Evolutionary conservation across 1,140 invertebrate species (phyloP).

Genomic region (Euwallacea fornicatus): DNA sequence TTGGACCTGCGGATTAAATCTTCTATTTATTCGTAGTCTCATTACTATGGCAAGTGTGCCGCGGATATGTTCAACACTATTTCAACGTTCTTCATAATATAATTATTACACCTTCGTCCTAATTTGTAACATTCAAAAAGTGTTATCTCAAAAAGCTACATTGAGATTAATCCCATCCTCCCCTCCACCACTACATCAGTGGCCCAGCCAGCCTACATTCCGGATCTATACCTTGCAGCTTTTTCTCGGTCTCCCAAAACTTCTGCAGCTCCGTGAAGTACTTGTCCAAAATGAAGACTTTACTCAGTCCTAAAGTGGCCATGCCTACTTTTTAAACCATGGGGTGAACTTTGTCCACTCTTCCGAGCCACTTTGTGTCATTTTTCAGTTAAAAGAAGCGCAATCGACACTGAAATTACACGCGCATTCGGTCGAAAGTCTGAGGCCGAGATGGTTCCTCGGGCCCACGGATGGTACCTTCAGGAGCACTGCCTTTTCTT

Average conservation of each 20-base stretch:
- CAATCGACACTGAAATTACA: slow-evolving; percentile 17
- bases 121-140: too few species aligned
- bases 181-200: slow-evolving; percentile 10
- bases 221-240: slow-evolving; percentile 79
- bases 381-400: slow-evolving; percentile 9
- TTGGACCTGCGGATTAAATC: not conserved
- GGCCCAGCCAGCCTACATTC: slow-evolving; percentile 19
- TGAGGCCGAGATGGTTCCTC: not conserved
- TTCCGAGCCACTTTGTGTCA: slow-evolving; percentile 13
- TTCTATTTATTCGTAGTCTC: not conserved
- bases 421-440: slow-evolving; percentile 21
- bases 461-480: slow-evolving; percentile 13
- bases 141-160: too few species aligned
- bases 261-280: slow-evolving; percentile 95
- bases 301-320: slow-evolving; percentile 90
- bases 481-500: slow-evolving; percentile 35
- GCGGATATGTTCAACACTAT: too few species aligned
- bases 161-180: not conserved
- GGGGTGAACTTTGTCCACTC: slow-evolving; percentile 15
- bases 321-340: slow-evolving; percentile 56
- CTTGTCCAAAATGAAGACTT: slow-evolving; percentile 96
- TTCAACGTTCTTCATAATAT: too few species aligned
- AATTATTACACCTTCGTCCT: too few species aligned
- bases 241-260: slow-evolving; percentile 96
- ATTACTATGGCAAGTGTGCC: not conserved